These are phyloP conservation scores for Acanthosoma haemorrhoidale DNA, from an alignment of 2,888 invertebrate species.

Conservation along the genomic window DNA sequence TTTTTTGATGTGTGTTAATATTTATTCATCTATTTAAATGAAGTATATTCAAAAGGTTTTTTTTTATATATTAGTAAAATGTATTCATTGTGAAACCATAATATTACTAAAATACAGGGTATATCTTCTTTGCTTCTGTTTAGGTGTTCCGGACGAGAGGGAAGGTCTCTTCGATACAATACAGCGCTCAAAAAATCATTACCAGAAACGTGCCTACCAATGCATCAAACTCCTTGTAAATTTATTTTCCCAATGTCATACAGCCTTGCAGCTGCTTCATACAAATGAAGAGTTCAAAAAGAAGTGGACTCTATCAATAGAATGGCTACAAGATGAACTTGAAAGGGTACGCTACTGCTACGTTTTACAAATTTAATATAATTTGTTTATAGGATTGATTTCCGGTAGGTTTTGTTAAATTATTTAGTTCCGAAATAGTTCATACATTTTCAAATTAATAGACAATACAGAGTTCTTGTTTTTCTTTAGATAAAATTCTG, in stretches of 20 bases:
- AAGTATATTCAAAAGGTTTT: not conserved
- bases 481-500: too few species aligned
- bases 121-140: too few species aligned
- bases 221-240: constrained; percentile 93
- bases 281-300: constrained; percentile 71
- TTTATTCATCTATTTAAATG: not conserved
- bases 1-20: not conserved
- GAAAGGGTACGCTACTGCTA: constrained; percentile 58
- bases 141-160: constrained; percentile 69
- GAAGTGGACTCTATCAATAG: constrained; percentile 83
- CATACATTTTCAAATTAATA: too few species aligned
- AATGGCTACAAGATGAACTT: constrained; percentile 93
- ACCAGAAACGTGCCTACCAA: constrained; percentile 94
- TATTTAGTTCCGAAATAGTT: too few species aligned
- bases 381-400: too few species aligned
- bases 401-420: too few species aligned
- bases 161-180: constrained; percentile 92
- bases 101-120: not conserved
- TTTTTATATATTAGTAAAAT: not conserved
- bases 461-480: too few species aligned
- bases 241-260: constrained; percentile 77
- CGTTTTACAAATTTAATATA: too few species aligned
- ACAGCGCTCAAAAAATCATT: constrained; percentile 84
- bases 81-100: not conserved
- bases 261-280: constrained; percentile 73